These are phyloP conservation scores for Drosophila rufa DNA, from an alignment of 1,140 invertebrate species.

Conservation along the genomic window DNA sequence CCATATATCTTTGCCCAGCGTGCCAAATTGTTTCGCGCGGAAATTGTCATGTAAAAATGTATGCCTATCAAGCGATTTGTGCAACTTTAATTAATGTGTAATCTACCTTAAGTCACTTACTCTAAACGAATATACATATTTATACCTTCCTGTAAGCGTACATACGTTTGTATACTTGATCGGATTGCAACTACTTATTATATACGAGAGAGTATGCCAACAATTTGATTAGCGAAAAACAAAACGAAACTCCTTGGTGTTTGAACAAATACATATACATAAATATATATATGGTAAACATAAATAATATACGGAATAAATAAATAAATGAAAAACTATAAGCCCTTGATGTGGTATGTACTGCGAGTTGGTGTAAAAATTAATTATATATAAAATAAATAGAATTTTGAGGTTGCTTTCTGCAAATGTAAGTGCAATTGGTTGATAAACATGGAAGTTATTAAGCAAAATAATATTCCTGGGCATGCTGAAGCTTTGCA, in stretches of 20 bases:
- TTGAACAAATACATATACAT: slow-evolving; percentile 73
- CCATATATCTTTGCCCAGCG: slow-evolving; percentile 59
- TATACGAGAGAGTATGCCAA: slow-evolving; percentile 12
- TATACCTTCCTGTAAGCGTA: slow-evolving; percentile 53
- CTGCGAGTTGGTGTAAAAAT: neutral
- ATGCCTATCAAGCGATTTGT: slow-evolving; percentile 45
- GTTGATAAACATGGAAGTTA: neutral
- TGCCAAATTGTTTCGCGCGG: slow-evolving; percentile 72
- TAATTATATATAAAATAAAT: neutral
- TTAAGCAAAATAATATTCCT: too few relatives aligned
- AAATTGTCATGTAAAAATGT: slow-evolving; percentile 70
- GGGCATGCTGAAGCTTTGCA: neutral
- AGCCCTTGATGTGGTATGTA: neutral
- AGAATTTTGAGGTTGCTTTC: neutral
- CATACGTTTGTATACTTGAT: slow-evolving; percentile 37
- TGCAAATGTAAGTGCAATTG: neutral
- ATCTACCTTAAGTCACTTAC: slow-evolving; percentile 60
- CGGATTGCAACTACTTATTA: slow-evolving; percentile 33
- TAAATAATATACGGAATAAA: slow-evolving; percentile 31
- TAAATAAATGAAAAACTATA: slow-evolving; percentile 10
- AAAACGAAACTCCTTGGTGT: slow-evolving; percentile 71
- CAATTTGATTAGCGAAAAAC: slow-evolving; percentile 41
- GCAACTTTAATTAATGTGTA: slow-evolving; percentile 66
- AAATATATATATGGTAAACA: slow-evolving; percentile 54
- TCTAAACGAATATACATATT: slow-evolving; percentile 65